A percentile compares a stretch with the other conserved stretches of the same genome.
These are phyloP conservation scores for Gallinago solitaria DNA, from an alignment of 2,797 vertebrate genomes.

Conservation along the genomic window DNA sequence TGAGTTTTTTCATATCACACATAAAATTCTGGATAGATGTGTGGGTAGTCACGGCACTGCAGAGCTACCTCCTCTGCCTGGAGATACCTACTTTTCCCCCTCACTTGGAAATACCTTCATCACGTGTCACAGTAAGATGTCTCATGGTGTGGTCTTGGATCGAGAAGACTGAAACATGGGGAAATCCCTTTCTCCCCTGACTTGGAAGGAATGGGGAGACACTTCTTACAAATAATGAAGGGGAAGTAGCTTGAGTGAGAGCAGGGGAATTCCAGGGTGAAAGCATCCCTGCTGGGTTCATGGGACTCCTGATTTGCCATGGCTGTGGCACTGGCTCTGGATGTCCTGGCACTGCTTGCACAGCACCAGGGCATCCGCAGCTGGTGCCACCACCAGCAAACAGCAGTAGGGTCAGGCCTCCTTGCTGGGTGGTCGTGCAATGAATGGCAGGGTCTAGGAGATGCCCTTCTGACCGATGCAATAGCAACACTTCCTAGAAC, in stretches of 20 bases:
- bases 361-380: rapidly evolving
- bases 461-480: not conserved
- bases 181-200: not conserved
- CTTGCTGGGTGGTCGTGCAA: not conserved
- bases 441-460: not conserved
- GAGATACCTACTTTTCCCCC: not conserved
- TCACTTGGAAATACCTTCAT: not conserved
- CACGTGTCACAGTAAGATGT: not conserved
- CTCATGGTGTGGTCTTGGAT: not conserved
- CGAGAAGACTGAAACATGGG: not conserved
- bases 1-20: not conserved
- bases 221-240: not conserved
- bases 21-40: not conserved
- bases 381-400: not conserved
- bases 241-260: not conserved
- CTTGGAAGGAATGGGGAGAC: not conserved
- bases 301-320: not conserved
- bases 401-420: not conserved
- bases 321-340: not conserved
- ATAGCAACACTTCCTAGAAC: not conserved
- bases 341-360: not conserved
- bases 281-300: rapidly evolving
- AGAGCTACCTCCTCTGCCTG: not conserved
- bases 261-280: not conserved
- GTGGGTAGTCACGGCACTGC: not conserved